Base-by-base conservation (phyloP, 1,140 invertebrate species). In the Drosophila murphyi region DNA sequence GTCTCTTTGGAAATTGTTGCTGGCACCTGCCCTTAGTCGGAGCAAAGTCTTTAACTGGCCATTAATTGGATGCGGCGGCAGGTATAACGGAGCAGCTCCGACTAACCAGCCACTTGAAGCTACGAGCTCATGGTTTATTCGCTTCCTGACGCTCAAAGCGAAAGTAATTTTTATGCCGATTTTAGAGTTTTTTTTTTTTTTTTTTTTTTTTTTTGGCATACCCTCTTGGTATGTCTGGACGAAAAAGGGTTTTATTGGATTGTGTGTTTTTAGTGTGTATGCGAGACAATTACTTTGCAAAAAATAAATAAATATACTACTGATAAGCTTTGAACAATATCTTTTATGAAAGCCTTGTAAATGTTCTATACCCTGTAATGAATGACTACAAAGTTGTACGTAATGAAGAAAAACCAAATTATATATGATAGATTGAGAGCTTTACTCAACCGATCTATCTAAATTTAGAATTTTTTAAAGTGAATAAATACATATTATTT, bases 31-130 rank as follows among this genome's bases (percentile, higher is more conserved):
- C 70, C 70, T 72, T 72, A 71, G 72, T 47, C 72, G 39, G 37
- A 59, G 54, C 47, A 39, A 48, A 70, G 52, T 45, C 57, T 63
- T 75, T 71, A 69, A 57, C 67, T 63, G 59, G 50, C 7, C 72
- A 75, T 75, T 75, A 75, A 75, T 75, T 75, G 63, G 72, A 70
- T 28, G 59, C 72, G 50, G 67, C 63, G 70, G 59, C 67, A 63
- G 48, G 8, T 48, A 60, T 48, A 48, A 8, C 39, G 20, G n/a
- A 43, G 20, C 28, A 12, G 60, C 31, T n/a, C 4, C 5, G 4
- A 62, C 32, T 34, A 34, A 35, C 60, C 12, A 62, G 28, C 55
- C 12, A 39, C 39, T 50, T 10, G 7, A 35, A 43, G 50, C 10
- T 28, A 31, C 3, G 4, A 32, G 3, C 39, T 43, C n/a, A 43